These are phyloP conservation scores for Pammene fasciana DNA, from an alignment of 2,888 invertebrate species.

Conservation along the genomic window DNA sequence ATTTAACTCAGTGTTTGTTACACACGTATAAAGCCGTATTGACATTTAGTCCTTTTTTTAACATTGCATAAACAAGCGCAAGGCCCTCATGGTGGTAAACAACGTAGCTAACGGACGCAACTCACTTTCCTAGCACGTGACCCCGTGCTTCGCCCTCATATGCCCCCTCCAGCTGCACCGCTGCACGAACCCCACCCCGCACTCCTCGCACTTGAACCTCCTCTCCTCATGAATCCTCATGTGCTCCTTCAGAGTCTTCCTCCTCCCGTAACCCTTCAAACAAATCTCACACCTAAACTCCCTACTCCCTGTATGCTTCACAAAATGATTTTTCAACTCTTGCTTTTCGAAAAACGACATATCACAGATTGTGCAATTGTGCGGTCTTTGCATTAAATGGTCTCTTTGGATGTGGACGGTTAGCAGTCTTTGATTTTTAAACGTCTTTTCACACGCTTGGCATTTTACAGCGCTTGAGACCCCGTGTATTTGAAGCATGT, in stretches of 20 bases:
- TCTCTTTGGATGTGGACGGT: constrained; percentile 55
- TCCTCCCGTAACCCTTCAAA: constrained; percentile 49
- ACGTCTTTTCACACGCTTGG: constrained; percentile 52
- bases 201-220: constrained; percentile 58
- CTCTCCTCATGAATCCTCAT: constrained; percentile 42
- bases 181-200: constrained; percentile 55
- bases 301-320: constrained; percentile 58
- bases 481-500: constrained; percentile 49
- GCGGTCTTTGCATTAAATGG: constrained; percentile 35
- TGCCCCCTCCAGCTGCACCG: constrained; percentile 53
- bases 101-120: too few species aligned
- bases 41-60: too few species aligned
- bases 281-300: constrained; percentile 60
- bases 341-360: constrained; percentile 60
- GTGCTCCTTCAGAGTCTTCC: constrained; percentile 44
- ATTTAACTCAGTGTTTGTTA: too few species aligned
- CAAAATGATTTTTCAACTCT: constrained; percentile 61
- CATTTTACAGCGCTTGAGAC: constrained; percentile 27
- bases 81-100: too few species aligned
- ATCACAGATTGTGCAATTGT: constrained; percentile 49
- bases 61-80: too few species aligned
- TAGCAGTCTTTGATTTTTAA: constrained; percentile 57
- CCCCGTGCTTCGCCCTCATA: constrained; percentile 46
- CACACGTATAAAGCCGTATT: too few species aligned
- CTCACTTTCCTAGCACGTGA: constrained; percentile 6